Evolutionary conservation across 2,113 vertebrate species (phyloP).

Genomic region (Octodon degus): DNA sequence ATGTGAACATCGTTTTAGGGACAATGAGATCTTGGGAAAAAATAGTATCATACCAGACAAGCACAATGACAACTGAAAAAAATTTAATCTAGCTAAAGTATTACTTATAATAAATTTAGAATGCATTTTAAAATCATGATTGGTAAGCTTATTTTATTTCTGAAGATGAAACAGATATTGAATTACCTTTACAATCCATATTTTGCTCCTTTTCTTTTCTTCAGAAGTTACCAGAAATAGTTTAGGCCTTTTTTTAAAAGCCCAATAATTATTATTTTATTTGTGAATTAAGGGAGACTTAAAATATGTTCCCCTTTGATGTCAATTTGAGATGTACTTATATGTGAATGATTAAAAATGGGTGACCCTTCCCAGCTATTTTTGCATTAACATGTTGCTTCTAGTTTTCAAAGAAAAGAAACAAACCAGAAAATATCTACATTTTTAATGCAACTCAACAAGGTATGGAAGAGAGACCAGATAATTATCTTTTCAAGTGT

Average conservation of each 20-base stretch:
- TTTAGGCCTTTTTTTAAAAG: background rate
- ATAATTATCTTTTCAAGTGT: background rate
- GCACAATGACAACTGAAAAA: background rate
- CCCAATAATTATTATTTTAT: constrained; percentile 31
- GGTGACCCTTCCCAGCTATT: background rate
- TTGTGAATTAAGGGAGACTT: background rate
- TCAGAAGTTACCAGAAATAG: background rate
- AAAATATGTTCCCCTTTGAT: constrained; percentile 37
- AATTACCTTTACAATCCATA: background rate
- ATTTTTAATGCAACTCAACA: constrained; percentile 14
- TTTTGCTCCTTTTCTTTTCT: background rate
- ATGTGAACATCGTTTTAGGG: constrained; percentile 68
- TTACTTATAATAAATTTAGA: background rate
- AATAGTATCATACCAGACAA: background rate
- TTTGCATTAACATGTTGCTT: constrained; percentile 20
- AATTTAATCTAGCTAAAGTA: background rate
- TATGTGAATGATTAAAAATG: constrained; percentile 38
- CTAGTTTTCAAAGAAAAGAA: constrained; percentile 20
- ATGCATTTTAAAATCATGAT: background rate
- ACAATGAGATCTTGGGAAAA: background rate
- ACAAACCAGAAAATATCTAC: background rate
- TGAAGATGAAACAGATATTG: background rate
- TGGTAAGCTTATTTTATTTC: constrained; percentile 36
- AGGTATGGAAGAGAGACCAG: background rate
- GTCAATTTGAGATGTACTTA: constrained; percentile 25